These are phyloP conservation scores for Takifugu rubripes DNA, from an alignment of 2,797 vertebrate genomes.

Conservation along the genomic window DNA sequence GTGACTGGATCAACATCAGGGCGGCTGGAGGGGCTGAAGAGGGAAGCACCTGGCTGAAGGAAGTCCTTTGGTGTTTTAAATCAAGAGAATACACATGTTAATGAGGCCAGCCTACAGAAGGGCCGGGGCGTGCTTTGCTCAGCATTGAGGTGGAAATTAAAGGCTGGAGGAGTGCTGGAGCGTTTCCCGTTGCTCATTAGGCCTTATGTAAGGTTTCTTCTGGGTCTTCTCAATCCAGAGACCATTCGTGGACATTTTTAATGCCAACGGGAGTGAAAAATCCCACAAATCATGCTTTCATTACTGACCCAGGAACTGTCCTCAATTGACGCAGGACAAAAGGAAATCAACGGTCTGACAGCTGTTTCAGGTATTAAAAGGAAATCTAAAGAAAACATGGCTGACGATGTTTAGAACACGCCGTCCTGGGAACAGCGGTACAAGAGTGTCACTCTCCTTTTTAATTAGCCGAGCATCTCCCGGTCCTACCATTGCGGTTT, in stretches of 20 bases:
- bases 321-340: conserved; percentile 50
- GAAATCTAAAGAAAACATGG: conserved; percentile 33
- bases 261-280: conserved; percentile 67
- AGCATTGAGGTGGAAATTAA: conserved; percentile 72
- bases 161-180: conserved; percentile 66
- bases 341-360: conserved; percentile 52
- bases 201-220: conserved; percentile 66
- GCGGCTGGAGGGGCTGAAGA: conserved; percentile 43
- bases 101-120: conserved; percentile 59
- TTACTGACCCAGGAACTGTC: conserved; percentile 44
- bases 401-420: conserved; percentile 9
- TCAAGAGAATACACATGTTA: conserved; percentile 67
- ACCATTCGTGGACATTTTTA: conserved; percentile 50
- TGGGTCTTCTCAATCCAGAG: conserved; percentile 58
- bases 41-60: conserved; percentile 72
- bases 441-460: conserved; percentile 65
- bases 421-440: conserved; percentile 66
- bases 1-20: conserved; percentile 52
- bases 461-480: conserved; percentile 66
- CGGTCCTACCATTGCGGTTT: conserved; percentile 63
- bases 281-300: conserved; percentile 68
- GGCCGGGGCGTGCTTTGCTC: conserved; percentile 57
- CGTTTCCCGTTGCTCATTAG: conserved; percentile 74
- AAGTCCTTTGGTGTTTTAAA: conserved; percentile 67
- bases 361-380: conserved; percentile 54